Percentiles rank a stretch among this genome's conserved stretches.
Conservation (phyloP, 2,888 invertebrate species). For the Galeruca laticollis region DNA sequence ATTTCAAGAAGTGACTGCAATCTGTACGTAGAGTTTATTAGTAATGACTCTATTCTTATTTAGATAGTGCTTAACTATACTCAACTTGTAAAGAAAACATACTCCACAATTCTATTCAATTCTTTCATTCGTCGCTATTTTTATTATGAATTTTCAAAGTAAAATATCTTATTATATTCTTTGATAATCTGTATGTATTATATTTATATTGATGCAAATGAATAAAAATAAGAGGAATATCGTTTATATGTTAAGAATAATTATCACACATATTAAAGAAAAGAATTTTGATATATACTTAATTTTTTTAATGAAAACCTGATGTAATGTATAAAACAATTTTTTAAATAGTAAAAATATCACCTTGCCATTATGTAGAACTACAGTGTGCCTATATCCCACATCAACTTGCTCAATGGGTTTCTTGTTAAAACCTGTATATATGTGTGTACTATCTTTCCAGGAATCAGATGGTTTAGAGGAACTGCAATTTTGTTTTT, state of each 20-base stretch:
- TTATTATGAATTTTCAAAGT: too few relatives aligned
- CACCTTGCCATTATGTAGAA: slow-evolving; percentile 61
- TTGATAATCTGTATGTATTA: too few relatives aligned
- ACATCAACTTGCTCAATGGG: slow-evolving; percentile 67
- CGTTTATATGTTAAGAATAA: slow-evolving; percentile 4
- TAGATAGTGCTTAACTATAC: too few relatives aligned
- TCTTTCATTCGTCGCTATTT: too few relatives aligned
- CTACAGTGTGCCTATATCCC: slow-evolving; percentile 84
- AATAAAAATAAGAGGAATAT: too few relatives aligned
- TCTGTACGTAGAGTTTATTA: too few relatives aligned
- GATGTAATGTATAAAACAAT: neutral
- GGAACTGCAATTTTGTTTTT: slow-evolving; percentile 49
- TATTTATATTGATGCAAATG: too few relatives aligned
- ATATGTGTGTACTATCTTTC: slow-evolving; percentile 63
- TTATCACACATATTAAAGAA: neutral
- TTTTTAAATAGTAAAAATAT: neutral
- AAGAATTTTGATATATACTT: neutral
- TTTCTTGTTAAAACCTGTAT: slow-evolving; percentile 55
- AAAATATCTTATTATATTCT: too few relatives aligned
- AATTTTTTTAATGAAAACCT: neutral
- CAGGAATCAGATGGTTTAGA: slow-evolving; percentile 56
- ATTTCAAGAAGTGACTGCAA: too few relatives aligned
- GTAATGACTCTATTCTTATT: too few relatives aligned
- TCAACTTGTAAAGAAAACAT: too few relatives aligned
- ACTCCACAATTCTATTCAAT: too few relatives aligned